phyloP scores from a whole-genome alignment of 1,140 invertebrate genomes.

The Medauroidea extradentata region DNA sequence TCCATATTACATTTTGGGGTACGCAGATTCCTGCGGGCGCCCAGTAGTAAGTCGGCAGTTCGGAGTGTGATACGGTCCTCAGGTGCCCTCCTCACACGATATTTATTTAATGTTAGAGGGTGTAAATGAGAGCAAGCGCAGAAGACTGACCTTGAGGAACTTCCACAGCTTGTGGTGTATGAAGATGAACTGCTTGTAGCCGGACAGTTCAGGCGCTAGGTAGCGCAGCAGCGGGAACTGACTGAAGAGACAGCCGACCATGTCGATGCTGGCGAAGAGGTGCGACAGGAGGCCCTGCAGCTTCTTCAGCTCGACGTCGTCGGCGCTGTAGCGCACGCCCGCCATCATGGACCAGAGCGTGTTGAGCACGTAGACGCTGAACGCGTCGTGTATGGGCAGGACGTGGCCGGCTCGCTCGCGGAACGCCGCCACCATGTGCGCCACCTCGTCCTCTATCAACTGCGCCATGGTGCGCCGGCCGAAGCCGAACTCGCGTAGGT shows the following conservation, averaged over 20 bases:
- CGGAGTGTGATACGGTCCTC: too few relatives aligned
- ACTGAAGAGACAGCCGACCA: conserved; percentile 70
- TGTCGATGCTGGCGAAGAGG: conserved; percentile 66
- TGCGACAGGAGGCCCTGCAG: conserved; percentile 65
- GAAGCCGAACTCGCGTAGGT: conserved; percentile 76
- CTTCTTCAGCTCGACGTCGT: conserved; percentile 60
- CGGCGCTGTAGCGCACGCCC: conserved; percentile 60
- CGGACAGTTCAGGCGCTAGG: conserved; percentile 67
- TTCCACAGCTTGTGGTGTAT: conserved; percentile 65
- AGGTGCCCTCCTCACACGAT: too few relatives aligned
- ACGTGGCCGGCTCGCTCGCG: conserved; percentile 37
- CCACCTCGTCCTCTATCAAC: conserved; percentile 64
- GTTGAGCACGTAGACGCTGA: conserved; percentile 59
- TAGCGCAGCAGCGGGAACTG: conserved; percentile 72
- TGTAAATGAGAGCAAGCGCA: too few relatives aligned
- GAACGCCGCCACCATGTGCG: conserved; percentile 51
- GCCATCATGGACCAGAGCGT: conserved; percentile 85
- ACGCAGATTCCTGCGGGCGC: too few relatives aligned
- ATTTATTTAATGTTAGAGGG: too few relatives aligned
- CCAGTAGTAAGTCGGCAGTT: too few relatives aligned
- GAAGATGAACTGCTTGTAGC: conserved; percentile 66
- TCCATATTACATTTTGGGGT: too few relatives aligned
- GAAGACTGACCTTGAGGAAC: conserved; percentile 54
- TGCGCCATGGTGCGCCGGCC: conserved; percentile 68
- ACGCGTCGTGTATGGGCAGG: conserved; percentile 63